Percentiles rank a stretch among this genome's conserved stretches.
Conservation (phyloP, 2,888 invertebrate genomes). For the Hypena proboscidalis region DNA sequence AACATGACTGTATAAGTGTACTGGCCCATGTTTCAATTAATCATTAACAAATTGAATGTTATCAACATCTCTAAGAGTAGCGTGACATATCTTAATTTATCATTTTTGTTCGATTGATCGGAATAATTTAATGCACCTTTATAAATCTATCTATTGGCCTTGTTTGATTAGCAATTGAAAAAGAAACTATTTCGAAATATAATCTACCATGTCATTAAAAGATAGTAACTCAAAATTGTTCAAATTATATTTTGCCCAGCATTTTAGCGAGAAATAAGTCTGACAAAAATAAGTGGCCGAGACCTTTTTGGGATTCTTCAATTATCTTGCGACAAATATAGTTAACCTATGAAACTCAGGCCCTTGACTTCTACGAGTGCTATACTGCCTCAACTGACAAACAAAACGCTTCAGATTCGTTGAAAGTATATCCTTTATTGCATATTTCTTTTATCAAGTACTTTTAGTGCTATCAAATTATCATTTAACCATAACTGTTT, state of each 20-base stretch:
- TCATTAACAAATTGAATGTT: constrained; percentile 55
- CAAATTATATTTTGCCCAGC: constrained; percentile 8
- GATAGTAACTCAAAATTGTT: no score
- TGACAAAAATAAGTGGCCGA: no score
- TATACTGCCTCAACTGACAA: no score
- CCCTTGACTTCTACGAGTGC: no score
- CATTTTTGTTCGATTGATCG: constrained; percentile 58
- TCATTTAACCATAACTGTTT: constrained; percentile 30
- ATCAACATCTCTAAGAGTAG: constrained; percentile 50
- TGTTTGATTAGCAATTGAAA: constrained; percentile 35
- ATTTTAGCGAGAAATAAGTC: no score
- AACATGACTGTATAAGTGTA: constrained; percentile 38
- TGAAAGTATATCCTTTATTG: no score
- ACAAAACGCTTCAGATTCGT: no score
- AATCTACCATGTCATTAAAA: constrained; percentile 13
- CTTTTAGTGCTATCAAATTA: constrained; percentile 31
- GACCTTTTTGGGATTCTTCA: no score
- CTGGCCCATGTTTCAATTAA: constrained; percentile 52
- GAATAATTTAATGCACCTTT: constrained; percentile 55
- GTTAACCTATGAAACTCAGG: no score
- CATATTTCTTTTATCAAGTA: no score
- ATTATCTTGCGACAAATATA: no score
- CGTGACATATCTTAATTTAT: constrained; percentile 58
- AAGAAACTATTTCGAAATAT: constrained; percentile 29
- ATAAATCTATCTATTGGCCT: constrained; percentile 43